Base-by-base conservation (phyloP, 2,797 vertebrate species). In the Salmo trutta region DNA sequence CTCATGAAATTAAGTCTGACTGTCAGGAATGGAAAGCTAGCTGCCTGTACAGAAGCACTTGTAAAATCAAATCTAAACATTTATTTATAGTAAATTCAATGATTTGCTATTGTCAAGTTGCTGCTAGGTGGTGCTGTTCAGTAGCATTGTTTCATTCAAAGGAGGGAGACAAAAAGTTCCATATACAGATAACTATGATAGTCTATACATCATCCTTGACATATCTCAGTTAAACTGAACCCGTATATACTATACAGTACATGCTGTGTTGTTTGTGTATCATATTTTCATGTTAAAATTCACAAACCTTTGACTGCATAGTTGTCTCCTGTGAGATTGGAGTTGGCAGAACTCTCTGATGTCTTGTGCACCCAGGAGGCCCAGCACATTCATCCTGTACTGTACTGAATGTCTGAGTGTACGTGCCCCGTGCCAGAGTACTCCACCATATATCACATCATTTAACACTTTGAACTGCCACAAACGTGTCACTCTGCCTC, bases 121-220 rank as follows among this genome's bases (percentile, higher is more conserved):
- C 94, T 94, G 93, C 94, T 93, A 95, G 94, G 91, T 93, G 93
- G 94, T 93, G 93, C 94, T 95, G 87, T 93, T 89, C 88, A 86
- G 84, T 84, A 92, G 83, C 65, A 65, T 75, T 85, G 87, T 79
- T 73, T 86, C 71, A 66, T 68, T 82, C 14, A 72, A 27, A 16
- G 27, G 1, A 54, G 5, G 10, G 21, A 21, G 33, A 31, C 15
- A 36, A 29, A 33, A 29, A 31, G 16, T 68, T 68, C 27, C 27
- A 68, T 5, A 27, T 33, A 33, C 66, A 64, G 59, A 64, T 12
- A 64, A 64, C 41, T 47, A 7, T 53, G 24, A 29, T 7, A 53
- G 29, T 29, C 31, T 29, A 6, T 72, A 75, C 51, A 79, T 65
- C 53, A 78, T 47, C 19, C 29, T 17, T 31, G 16, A 51, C 1